These are phyloP conservation scores for Tokudaia tokunoshimensis DNA, from an alignment of 2,797 vertebrate species.

Conservation along the genomic window DNA sequence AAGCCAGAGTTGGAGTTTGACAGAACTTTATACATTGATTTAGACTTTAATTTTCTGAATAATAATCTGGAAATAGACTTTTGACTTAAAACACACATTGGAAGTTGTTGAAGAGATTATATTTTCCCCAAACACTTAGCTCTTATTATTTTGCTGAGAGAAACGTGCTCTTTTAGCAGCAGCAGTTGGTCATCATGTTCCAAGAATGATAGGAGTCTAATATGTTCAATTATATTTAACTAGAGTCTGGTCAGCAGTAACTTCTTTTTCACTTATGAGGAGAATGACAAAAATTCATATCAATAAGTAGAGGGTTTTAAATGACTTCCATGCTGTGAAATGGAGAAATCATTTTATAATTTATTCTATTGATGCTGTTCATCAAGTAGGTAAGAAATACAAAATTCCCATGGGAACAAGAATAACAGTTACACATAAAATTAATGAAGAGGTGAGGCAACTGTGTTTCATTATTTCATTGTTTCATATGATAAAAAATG, in stretches of 20 bases:
- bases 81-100: constrained; percentile 22
- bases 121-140: constrained; percentile 8
- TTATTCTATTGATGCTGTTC: constrained; percentile 5
- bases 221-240: constrained; percentile 56
- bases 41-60: constrained; percentile 41
- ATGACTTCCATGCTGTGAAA: constrained; percentile 44
- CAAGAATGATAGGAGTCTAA: constrained; percentile 8
- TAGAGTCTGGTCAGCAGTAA: constrained; percentile 20
- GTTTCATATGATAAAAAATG: constrained; percentile 46
- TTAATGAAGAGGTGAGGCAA: not conserved
- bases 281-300: constrained; percentile 60
- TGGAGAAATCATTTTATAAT: constrained; percentile 31
- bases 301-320: constrained; percentile 24
- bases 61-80: constrained; percentile 35
- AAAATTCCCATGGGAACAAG: constrained; percentile 28
- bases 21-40: constrained; percentile 38
- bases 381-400: constrained; percentile 57
- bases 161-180: constrained; percentile 5
- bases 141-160: constrained; percentile 57
- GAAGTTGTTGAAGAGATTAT: constrained; percentile 52
- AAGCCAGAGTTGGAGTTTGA: not conserved
- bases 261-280: constrained; percentile 56
- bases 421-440: constrained; percentile 6
- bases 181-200: constrained; percentile 14
- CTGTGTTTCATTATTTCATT: constrained; percentile 46